Conservation (phyloP, 2,797 vertebrate species). For the Myotis planiceps region DNA sequence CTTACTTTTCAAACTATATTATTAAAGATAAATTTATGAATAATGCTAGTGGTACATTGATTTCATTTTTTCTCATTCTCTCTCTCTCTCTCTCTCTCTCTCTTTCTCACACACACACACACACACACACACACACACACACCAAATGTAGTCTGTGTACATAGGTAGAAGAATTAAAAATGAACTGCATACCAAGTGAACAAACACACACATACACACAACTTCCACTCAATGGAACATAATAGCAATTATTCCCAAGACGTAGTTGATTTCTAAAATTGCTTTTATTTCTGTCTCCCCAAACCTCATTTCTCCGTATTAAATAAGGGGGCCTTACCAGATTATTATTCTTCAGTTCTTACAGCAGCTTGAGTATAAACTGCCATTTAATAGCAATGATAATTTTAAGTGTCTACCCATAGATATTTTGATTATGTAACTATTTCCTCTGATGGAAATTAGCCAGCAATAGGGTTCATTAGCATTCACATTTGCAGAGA, state of each 20-base stretch:
- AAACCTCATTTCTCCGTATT: slow-evolving; percentile 15
- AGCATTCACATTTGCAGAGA: slow-evolving; percentile 50
- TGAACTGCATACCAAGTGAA: not conserved
- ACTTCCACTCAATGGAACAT: not conserved
- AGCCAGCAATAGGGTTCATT: slow-evolving; percentile 14
- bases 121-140: not conserved
- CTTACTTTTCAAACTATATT: slow-evolving; percentile 39
- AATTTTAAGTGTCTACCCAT: not conserved
- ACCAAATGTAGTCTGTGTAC: not conserved
- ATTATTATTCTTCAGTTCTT: slow-evolving; percentile 39
- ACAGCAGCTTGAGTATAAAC: not conserved
- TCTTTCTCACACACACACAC: not conserved
- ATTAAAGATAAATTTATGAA: not conserved
- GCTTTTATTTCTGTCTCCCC: not conserved
- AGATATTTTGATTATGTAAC: slow-evolving; percentile 48
- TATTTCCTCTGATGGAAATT: slow-evolving; percentile 53
- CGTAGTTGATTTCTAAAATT: not conserved
- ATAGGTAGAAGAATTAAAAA: not conserved
- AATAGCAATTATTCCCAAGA: not conserved
- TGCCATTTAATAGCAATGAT: slow-evolving; percentile 43
- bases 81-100: not conserved
- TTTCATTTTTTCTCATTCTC: not conserved
- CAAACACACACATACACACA: not conserved
- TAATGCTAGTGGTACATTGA: not conserved
- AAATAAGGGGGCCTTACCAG: not conserved